Evolutionary conservation across 2,888 invertebrate species (phyloP).

Genomic region (Epinotia ramella): DNA sequence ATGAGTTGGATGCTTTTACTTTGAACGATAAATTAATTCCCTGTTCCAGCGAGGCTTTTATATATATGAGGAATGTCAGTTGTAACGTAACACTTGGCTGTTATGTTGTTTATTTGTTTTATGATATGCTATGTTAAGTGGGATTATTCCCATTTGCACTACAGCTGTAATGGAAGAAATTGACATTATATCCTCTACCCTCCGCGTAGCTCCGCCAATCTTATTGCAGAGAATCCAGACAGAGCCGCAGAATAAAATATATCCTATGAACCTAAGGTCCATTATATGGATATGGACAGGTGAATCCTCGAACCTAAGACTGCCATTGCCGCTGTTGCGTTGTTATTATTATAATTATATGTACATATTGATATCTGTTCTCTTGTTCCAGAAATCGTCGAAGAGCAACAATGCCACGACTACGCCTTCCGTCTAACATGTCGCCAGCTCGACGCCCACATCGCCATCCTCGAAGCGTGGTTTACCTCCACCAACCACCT

Average conservation of each 20-base stretch:
- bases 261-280: background rate
- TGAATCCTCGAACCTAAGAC: background rate
- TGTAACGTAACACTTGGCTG: background rate
- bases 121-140: too few species aligned
- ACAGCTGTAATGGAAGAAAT: background rate
- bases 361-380: background rate
- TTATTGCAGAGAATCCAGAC: too few species aligned
- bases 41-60: conserved; percentile 1
- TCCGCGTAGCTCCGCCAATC: too few species aligned
- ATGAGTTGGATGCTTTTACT: conserved; percentile 21
- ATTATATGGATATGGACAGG: background rate
- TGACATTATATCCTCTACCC: background rate
- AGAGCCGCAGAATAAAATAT: too few species aligned
- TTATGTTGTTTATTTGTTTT: background rate
- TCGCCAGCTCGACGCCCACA: conserved; percentile 86
- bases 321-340: background rate
- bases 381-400: conserved; percentile 87
- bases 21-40: conserved; percentile 30
- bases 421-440: conserved; percentile 87
- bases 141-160: too few species aligned
- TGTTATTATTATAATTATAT: background rate
- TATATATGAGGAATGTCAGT: background rate
- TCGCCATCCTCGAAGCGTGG: conserved; percentile 87
- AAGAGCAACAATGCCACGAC: conserved; percentile 86
- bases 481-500: conserved; percentile 69